Evolutionary conservation across 2,888 invertebrate genomes (phyloP), one percentile per base, ranked within the genome.

Genomic region (Harpagoxenus sublaevis): DNA sequence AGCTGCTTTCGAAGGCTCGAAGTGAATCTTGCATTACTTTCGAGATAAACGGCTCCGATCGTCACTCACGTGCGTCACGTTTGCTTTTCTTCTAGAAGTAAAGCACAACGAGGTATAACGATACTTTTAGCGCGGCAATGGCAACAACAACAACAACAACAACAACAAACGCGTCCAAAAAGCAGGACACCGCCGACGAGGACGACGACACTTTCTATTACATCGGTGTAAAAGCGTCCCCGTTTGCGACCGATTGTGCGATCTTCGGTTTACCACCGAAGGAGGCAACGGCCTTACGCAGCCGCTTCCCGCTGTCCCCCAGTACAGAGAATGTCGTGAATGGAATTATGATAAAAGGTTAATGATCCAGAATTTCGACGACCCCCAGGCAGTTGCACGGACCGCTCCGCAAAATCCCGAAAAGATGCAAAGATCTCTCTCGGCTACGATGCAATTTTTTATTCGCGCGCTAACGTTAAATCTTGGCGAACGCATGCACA

Each of bases 191-290:
- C 62, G 62, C 31, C 71, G 60, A 60, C 48, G 71, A 79, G 12
- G 79, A 79, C 83, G 94, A 90, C 84, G 97, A 97, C 89, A 96
- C 96, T 90, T 97, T 96, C 94, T 96, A 97, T 86, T 98, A 98
- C 95, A 96, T 97, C 91, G 97, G 97, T 86, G 97, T 98, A 70
- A 98, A 98, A 95, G 98, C 97, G 55, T 98, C 98, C 5, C 95
- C 98, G 84, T 97, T 98, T 95, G 97, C 97, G 87, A 95, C 95
- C 88, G 97, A 98, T 93, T 97, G 97, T 94, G 96, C 97, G 86
- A 97, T 97, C 53, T 98, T 98, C 95, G 98, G 98, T 82, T 95
- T 98, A 89, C 97, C 96, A 92, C 95, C 96, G 75, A 97, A 97
- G 86, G 98, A 98, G 95, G 95, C 96, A 68, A 96, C 96, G 92